phyloP scores from a whole-genome alignment of 2,113 vertebrate species.

The Hemibates koningsi region DNA sequence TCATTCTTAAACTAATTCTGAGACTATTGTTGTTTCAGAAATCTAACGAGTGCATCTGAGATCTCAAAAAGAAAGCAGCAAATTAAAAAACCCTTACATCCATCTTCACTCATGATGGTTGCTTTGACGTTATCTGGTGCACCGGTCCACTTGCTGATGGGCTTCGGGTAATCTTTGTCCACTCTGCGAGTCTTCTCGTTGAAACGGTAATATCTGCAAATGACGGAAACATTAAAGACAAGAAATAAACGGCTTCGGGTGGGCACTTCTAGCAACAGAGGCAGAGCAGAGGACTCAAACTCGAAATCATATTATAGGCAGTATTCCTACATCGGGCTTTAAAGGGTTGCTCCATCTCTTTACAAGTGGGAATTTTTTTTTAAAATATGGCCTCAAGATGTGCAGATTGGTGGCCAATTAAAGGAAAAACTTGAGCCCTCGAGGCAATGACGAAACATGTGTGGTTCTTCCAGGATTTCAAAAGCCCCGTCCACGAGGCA shows the following conservation, averaged over 20 bases:
- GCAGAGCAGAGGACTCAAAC: not conserved
- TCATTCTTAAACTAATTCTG: not conserved
- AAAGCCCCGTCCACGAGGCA: not conserved
- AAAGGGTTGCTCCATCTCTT: not conserved
- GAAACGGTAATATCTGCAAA: slow-evolving; percentile 83
- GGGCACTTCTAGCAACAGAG: not conserved
- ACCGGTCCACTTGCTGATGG: slow-evolving; percentile 83
- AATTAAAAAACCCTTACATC: slow-evolving; percentile 65
- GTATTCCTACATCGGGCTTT: not conserved
- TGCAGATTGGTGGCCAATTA: not conserved
- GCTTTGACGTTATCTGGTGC: slow-evolving; percentile 81
- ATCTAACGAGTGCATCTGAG: not conserved
- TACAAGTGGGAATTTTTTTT: accelerated
- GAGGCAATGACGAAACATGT: not conserved
- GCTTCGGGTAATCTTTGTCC: slow-evolving; percentile 81
- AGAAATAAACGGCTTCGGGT: accelerated
- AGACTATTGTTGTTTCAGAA: not conserved
- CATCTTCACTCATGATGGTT: slow-evolving; percentile 82
- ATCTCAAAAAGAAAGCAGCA: not conserved
- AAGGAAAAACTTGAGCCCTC: not conserved
- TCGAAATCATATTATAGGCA: not conserved
- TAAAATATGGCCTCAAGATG: not conserved
- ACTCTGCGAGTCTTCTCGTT: slow-evolving; percentile 78
- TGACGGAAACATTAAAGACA: not conserved
- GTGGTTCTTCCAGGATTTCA: not conserved